These are phyloP conservation scores for Parnassius smintheus DNA, from an alignment of 2,888 invertebrate genomes.

Conservation along the genomic window DNA sequence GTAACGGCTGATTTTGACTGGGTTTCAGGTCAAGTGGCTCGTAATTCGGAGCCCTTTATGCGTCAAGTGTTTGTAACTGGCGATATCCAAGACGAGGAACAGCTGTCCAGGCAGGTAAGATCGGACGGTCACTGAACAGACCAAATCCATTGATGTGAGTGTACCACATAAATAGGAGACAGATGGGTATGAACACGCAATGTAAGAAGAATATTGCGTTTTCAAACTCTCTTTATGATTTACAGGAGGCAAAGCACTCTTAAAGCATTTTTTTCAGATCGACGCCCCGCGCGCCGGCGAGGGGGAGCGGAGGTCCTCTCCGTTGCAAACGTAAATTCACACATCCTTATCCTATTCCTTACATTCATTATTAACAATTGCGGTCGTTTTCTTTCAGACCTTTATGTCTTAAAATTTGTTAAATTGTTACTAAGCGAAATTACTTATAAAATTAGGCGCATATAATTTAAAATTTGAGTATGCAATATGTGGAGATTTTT, in stretches of 20 bases:
- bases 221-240: slow-evolving; percentile 54
- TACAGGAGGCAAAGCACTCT: slow-evolving; percentile 59
- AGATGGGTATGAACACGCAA: slow-evolving; percentile 67
- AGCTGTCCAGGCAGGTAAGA: slow-evolving; percentile 85
- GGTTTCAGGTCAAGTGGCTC: slow-evolving; percentile 89
- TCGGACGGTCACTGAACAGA: slow-evolving; percentile 26
- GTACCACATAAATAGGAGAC: slow-evolving; percentile 17
- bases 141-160: slow-evolving; percentile 16
- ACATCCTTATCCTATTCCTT: slow-evolving; percentile 36
- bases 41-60: slow-evolving; percentile 96
- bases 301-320: slow-evolving; percentile 55
- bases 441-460: slow-evolving; percentile 4
- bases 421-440: slow-evolving; percentile 1
- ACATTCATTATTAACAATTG: slow-evolving; percentile 10
- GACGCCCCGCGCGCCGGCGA: slow-evolving; percentile 50
- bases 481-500: slow-evolving; percentile 30
- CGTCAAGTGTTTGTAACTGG: slow-evolving; percentile 95
- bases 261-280: slow-evolving; percentile 70
- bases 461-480: neutral
- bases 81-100: slow-evolving; percentile 80
- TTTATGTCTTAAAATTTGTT: neutral
- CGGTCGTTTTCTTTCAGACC: slow-evolving; percentile 4
- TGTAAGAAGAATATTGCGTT: slow-evolving; percentile 41
- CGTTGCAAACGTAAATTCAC: slow-evolving; percentile 65
- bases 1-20: slow-evolving; percentile 68